Percentiles rank a stretch among this genome's conserved stretches.
phyloP scores from a whole-genome alignment of 2,113 vertebrate species.

The Meriones unguiculatus region DNA sequence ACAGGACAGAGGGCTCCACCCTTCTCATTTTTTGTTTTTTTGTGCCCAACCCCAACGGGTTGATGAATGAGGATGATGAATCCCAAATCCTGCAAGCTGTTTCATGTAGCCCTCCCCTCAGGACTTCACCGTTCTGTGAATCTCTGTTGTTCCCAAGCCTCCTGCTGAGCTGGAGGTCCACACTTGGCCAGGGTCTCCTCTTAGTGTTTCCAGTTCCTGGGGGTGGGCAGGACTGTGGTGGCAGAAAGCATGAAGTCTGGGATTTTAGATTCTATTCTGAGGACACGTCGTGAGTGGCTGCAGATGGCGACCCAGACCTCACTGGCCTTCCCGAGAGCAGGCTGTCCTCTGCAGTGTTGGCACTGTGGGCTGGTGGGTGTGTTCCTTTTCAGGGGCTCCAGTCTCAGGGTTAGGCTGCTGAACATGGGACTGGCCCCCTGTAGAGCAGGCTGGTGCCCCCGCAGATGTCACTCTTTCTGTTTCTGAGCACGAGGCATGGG shows the following conservation, averaged over 20 bases:
- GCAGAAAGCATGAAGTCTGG: background rate
- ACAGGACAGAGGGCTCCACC: background rate
- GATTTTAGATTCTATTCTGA: background rate
- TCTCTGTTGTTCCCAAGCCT: background rate
- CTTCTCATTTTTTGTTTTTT: background rate
- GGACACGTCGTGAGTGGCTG: background rate
- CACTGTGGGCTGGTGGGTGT: background rate
- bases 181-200: conserved; percentile 43
- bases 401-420: background rate
- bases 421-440: too few relatives aligned
- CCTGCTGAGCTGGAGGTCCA: background rate
- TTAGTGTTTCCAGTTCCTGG: background rate
- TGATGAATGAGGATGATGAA: background rate
- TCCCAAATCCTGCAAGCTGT: background rate
- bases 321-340: background rate
- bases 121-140: background rate
- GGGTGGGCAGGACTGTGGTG: conserved; percentile 14
- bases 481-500: background rate
- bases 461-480: background rate
- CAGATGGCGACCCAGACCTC: background rate
- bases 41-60: fast-evolving
- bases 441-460: background rate
- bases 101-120: too few relatives aligned
- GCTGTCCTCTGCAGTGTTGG: background rate
- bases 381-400: background rate